phyloP scores from a whole-genome alignment of 2,888 invertebrate genomes.

The Cancer borealis region DNA sequence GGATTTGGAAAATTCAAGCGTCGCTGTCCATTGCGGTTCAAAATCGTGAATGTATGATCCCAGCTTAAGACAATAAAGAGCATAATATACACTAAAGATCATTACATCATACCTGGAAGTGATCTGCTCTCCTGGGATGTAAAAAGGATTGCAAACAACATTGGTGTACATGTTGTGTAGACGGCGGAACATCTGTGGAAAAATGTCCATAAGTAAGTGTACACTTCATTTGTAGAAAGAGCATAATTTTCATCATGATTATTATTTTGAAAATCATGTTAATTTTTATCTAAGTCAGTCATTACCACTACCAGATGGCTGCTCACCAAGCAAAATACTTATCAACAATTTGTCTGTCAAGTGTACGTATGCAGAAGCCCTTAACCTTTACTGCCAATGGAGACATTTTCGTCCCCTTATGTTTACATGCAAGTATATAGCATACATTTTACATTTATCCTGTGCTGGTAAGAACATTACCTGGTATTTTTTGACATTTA shows the following conservation, averaged over 20 bases:
- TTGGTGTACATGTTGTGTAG: conserved; percentile 95
- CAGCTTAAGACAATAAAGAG: background rate
- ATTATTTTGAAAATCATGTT: background rate
- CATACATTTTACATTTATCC: no score
- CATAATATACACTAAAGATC: background rate
- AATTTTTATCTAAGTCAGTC: background rate
- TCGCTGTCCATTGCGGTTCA: no score
- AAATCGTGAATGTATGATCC: no score
- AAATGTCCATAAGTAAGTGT: background rate
- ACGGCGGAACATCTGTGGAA: conserved; percentile 89
- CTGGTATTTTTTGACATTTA: no score
- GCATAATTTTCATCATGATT: background rate
- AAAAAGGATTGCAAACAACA: conserved; percentile 97
- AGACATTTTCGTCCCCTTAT: no score
- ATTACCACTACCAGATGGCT: background rate
- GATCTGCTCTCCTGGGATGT: conserved; percentile 94
- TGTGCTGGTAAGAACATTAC: no score
- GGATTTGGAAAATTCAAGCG: no score
- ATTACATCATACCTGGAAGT: conserved; percentile 82
- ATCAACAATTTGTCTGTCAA: no score
- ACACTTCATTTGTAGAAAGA: background rate
- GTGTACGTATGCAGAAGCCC: no score
- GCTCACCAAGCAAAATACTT: no score
- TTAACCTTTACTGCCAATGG: no score
- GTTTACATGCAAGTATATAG: no score